These are phyloP conservation scores for Muschampia plurimacula DNA, from an alignment of 2,888 invertebrate species.

Conservation along the genomic window DNA sequence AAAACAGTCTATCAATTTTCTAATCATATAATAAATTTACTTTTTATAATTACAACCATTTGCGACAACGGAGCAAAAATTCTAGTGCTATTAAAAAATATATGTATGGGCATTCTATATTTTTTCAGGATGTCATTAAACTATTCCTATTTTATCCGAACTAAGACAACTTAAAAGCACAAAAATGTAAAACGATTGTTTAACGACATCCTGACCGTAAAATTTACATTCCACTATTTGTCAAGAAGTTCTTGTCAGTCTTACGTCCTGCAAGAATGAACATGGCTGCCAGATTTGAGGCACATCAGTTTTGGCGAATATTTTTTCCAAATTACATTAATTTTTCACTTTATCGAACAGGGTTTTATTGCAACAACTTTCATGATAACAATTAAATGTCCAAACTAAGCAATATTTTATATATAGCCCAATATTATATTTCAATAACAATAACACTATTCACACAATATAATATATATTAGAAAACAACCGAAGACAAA, in stretches of 20 bases:
- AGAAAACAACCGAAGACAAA: slow-evolving; percentile 27
- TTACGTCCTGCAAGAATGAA: slow-evolving; percentile 63
- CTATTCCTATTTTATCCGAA: slow-evolving; percentile 46
- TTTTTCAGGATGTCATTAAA: slow-evolving; percentile 69
- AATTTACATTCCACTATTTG: slow-evolving; percentile 60
- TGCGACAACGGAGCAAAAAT: slow-evolving; percentile 80
- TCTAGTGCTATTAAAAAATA: slow-evolving; percentile 74
- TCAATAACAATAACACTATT: slow-evolving; percentile 36
- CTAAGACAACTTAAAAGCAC: slow-evolving; percentile 24
- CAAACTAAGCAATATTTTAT: slow-evolving; percentile 24
- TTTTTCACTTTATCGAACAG: slow-evolving; percentile 27
- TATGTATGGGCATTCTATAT: slow-evolving; percentile 70
- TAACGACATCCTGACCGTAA: slow-evolving; percentile 63
- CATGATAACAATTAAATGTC: slow-evolving; percentile 32
- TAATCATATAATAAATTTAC: slow-evolving; percentile 56
- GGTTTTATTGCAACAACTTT: slow-evolving; percentile 29
- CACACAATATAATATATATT: slow-evolving; percentile 23
- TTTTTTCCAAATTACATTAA: slow-evolving; percentile 18
- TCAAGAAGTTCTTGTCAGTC: slow-evolving; percentile 70
- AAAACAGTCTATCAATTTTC: slow-evolving; percentile 82
- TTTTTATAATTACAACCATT: slow-evolving; percentile 84
- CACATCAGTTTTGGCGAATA: slow-evolving; percentile 33
- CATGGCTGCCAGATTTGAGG: slow-evolving; percentile 42
- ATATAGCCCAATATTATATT: slow-evolving; percentile 36
- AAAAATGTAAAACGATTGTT: slow-evolving; percentile 49